Conservation (phyloP, 2,797 vertebrate species). For the Remorina albescens region DNA sequence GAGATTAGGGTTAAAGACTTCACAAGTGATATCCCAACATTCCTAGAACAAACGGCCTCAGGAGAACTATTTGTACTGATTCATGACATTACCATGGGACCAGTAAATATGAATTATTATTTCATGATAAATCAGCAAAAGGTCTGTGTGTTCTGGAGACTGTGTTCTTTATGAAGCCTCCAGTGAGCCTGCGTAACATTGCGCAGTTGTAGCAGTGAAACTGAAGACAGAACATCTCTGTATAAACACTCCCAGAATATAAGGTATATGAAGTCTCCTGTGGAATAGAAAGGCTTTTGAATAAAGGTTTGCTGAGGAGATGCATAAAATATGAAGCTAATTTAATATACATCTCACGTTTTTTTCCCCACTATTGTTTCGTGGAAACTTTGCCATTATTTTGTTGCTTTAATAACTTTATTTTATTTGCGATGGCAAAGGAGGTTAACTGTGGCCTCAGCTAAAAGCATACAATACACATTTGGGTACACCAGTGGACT, state of each 20-base stretch:
- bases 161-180: constrained; percentile 53
- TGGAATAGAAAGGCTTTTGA: constrained; percentile 38
- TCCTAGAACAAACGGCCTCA: constrained; percentile 20
- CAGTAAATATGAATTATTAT: constrained; percentile 41
- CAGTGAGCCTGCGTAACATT: constrained; percentile 47
- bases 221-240: constrained; percentile 34
- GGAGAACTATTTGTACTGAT: constrained; percentile 18
- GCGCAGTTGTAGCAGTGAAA: constrained; percentile 41
- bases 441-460: constrained; percentile 18
- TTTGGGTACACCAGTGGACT: too few species aligned
- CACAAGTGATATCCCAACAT: constrained; percentile 31
- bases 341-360: constrained; percentile 22
- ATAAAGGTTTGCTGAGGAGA: constrained; percentile 22
- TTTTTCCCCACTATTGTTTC: constrained; percentile 21
- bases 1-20: constrained; percentile 44
- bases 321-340: constrained; percentile 31
- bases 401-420: constrained; percentile 2
- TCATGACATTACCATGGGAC: constrained; percentile 21
- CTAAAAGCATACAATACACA: constrained; percentile 23
- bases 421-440: constrained; percentile 9
- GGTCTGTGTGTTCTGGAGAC: constrained; percentile 45
- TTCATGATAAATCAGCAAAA: constrained; percentile 53
- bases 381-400: neutral
- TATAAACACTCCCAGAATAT: constrained; percentile 39
- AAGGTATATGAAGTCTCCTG: constrained; percentile 36